Percentiles rank a stretch among this genome's conserved stretches.
Evolutionary conservation across 2,797 vertebrate species (phyloP).

Genomic region (Poeciliopsis turneri): DNA sequence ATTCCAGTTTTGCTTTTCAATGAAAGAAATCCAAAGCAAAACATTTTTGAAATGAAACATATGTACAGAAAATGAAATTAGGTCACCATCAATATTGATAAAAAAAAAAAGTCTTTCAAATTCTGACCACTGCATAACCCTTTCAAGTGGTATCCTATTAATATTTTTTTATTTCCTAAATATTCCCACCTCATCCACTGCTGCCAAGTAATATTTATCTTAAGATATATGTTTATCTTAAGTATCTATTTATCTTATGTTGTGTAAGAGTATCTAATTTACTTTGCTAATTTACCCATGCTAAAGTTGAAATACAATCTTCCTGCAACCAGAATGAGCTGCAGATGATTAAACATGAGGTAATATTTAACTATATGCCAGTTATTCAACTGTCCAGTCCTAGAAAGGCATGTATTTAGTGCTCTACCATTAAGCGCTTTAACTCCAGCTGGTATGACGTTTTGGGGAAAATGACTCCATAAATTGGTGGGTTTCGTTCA

Average conservation of each 20-base stretch:
- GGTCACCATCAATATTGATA: neutral
- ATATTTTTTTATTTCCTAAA: neutral
- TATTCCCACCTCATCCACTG: neutral
- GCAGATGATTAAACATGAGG: slow-evolving; percentile 30
- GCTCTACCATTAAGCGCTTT: slow-evolving; percentile 44
- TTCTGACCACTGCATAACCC: neutral
- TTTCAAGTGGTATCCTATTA: neutral
- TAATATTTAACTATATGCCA: slow-evolving; percentile 21
- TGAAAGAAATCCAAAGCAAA: neutral
- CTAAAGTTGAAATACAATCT: slow-evolving; percentile 15
- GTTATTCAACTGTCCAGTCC: slow-evolving; percentile 8
- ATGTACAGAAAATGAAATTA: neutral
- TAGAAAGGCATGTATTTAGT: slow-evolving; percentile 33
- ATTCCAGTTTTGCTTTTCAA: no score
- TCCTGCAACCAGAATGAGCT: slow-evolving; percentile 5
- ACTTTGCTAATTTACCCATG: slow-evolving; percentile 19
- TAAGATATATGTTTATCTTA: neutral
- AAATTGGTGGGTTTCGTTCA: slow-evolving; percentile 58
- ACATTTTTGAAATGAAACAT: neutral
- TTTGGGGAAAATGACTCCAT: slow-evolving; percentile 68
- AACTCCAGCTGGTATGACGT: slow-evolving; percentile 51
- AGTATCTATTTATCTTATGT: neutral
- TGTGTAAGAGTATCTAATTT: slow-evolving; percentile 9
- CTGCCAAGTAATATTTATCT: slow-evolving; percentile 5
- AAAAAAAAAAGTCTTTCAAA: neutral